Evolutionary conservation across 2,113 vertebrate species (phyloP), one percentile per base, ranked within the genome.

Genomic region (Oryzias javanicus): DNA sequence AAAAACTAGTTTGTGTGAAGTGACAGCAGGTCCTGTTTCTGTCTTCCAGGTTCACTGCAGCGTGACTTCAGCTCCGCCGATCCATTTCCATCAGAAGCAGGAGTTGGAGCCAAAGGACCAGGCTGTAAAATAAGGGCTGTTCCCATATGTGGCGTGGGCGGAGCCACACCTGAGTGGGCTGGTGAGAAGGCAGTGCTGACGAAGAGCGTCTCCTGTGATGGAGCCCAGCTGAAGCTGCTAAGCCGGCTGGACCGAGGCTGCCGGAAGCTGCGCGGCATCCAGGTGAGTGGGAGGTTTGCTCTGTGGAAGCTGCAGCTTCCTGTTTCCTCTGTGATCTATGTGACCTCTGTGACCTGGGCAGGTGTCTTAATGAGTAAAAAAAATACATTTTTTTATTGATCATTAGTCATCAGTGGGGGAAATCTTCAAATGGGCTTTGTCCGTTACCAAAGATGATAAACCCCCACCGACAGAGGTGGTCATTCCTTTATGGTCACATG

Each of bases 1-100:
- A 3, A 19, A 7, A n/a, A 47, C n/a, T 17, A 22, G 3, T 25
- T 5, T 42, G 27, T n/a, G 29, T n/a, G 6, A 5, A 27, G 25
- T 27, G 17, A 10, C 45, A 20, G 18, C 85, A 88, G 25, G 25
- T 27, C 25, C 6, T 27, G 90, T 95, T 94, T 93, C 93, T 66
- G 86, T 87, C 65, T 49, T 77, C 71, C 93, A 95, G 94, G 89
- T 88, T 91, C 89, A 65, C 81, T 86, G 75, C 79, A 82, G 49
- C 84, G 83, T 15, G 92, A 90, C 87, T 91, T 93, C 86, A 93
- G 92, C 87, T 92, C 91, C 87, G 75, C 51, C 16, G 87, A 92
- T 47, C 53, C 17, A 22, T 82, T 90, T 86, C 83, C 74, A 70
- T 78, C 6, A 15, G n/a, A 45, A 29, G 61, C 27, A 24, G 65